Evolutionary conservation across 2,797 vertebrate species (phyloP), one percentile per base, ranked within the genome.

Genomic region (Catharus ustulatus): DNA sequence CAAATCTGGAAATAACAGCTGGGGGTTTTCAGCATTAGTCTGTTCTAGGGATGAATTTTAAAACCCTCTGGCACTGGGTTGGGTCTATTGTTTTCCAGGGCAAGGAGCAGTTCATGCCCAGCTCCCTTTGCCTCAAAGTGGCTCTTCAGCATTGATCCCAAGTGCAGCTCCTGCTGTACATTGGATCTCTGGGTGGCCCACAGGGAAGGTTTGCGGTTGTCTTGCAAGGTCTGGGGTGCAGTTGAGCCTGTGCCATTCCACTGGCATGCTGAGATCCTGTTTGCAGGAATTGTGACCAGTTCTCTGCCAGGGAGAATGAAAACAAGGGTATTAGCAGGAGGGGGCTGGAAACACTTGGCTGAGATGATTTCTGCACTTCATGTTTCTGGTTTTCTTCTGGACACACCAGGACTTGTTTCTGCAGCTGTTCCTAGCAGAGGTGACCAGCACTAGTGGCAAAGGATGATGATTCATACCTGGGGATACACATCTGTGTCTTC

Each of bases 1-100:
- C 43, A 81, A 85, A n/a, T 77, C 36, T 91, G 80, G 43, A 59
- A 94, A 87, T 66, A 93, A 74, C 71, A 94, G 80, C 68, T 92
- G 93, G 87, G 62, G 54, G 29, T 58, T 87, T 93, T 85, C 76
- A 87, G 29, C 2, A 5, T 55, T 80, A 40, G 66, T 40, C 15
- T 0, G 0, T 32, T 29, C 40, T 32, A 52, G 91, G 66, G 76
- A 45, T 66, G 63, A 72, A 40, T 91, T 89, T 62, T 57, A 71
- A 84, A 83, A 16, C 55, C 40, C 42, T 61, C 45, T 42, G 71
- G 72, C 12, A 1, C 6, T 76, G 77, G 45, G 58, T 45, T 89
- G 40, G 30, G 71, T 48, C 91, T 83, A 45, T 94, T 93, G 87
- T 96, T 86, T 92, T 68, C 79, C 49, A 29, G 2, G 27, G 66